Evolutionary conservation across 2,113 vertebrate species (phyloP).

Genomic region (Apistogramma diplotaenia): DNA sequence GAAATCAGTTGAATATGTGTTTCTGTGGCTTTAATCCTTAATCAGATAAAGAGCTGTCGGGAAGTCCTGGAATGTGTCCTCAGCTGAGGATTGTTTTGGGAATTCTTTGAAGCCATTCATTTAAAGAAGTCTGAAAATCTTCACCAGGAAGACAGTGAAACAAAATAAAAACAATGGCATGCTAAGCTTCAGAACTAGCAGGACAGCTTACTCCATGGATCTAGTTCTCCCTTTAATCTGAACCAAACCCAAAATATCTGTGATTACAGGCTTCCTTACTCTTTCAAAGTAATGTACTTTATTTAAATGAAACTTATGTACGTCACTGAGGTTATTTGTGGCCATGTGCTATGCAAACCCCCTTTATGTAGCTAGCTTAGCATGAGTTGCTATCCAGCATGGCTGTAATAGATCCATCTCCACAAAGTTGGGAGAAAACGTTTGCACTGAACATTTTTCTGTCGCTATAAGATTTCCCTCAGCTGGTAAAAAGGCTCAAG

Average conservation of each 20-base stretch:
- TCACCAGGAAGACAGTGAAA: neutral
- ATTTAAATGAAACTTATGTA: too few species aligned
- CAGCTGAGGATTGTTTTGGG: neutral
- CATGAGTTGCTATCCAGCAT: neutral
- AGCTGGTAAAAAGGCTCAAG: neutral
- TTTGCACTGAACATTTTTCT: neutral
- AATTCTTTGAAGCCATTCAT: neutral
- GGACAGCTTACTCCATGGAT: neutral
- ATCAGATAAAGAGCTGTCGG: slow-evolving; percentile 20
- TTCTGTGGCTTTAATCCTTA: neutral
- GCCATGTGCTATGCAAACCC: neutral
- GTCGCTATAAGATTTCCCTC: neutral
- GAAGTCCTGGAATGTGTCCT: neutral
- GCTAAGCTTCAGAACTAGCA: neutral
- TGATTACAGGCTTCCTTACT: neutral
- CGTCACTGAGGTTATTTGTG: neutral
- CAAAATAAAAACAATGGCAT: neutral
- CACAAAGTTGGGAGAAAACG: neutral
- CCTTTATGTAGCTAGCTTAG: neutral
- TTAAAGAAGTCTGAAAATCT: neutral
- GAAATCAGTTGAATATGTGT: neutral
- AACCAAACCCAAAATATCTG: neutral
- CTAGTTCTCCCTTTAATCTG: neutral
- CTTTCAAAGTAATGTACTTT: neutral
- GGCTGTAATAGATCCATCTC: neutral